A percentile compares a stretch with the other conserved stretches of the same genome.
These are phyloP conservation scores for Allophyes oxyacanthae DNA, from an alignment of 2,888 invertebrate genomes.

Conservation along the genomic window DNA sequence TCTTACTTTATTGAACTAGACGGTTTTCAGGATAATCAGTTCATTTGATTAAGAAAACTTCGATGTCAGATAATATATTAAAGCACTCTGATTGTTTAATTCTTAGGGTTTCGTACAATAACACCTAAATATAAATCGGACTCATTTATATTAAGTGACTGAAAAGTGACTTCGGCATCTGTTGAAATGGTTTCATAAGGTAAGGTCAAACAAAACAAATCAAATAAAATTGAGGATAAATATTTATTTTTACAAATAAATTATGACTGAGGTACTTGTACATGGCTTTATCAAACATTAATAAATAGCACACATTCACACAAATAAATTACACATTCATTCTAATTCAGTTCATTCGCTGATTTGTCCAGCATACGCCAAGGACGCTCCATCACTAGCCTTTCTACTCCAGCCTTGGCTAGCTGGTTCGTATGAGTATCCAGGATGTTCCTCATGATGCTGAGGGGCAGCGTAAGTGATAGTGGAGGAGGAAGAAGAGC, in stretches of 20 bases:
- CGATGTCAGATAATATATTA: too few species aligned
- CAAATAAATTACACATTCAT: conserved; percentile 69
- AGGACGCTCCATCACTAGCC: conserved; percentile 90
- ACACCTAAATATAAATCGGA: too few species aligned
- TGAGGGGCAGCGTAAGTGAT: conserved; percentile 92
- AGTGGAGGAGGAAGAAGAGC: conserved; percentile 60
- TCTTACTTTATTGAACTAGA: too few species aligned
- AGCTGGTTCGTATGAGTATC: conserved; percentile 87
- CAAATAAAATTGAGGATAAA: conserved; percentile 53
- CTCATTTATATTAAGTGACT: too few species aligned
- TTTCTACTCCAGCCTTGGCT: conserved; percentile 90
- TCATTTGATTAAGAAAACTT: too few species aligned
- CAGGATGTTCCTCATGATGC: conserved; percentile 89
- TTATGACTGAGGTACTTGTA: conserved; percentile 80
- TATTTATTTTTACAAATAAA: conserved; percentile 70
- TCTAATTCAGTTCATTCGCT: conserved; percentile 63
- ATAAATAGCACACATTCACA: conserved; percentile 61
- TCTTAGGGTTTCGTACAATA: too few species aligned
- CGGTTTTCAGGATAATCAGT: too few species aligned
- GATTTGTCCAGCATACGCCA: conserved; percentile 90
- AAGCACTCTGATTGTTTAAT: too few species aligned
- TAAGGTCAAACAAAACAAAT: conserved; percentile 30
- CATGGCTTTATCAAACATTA: conserved; percentile 67
- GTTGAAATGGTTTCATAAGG: conserved; percentile 6
- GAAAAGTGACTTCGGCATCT: too few species aligned